These are phyloP conservation scores for Pedetes capensis DNA, from an alignment of 2,113 vertebrate genomes.

Conservation along the genomic window DNA sequence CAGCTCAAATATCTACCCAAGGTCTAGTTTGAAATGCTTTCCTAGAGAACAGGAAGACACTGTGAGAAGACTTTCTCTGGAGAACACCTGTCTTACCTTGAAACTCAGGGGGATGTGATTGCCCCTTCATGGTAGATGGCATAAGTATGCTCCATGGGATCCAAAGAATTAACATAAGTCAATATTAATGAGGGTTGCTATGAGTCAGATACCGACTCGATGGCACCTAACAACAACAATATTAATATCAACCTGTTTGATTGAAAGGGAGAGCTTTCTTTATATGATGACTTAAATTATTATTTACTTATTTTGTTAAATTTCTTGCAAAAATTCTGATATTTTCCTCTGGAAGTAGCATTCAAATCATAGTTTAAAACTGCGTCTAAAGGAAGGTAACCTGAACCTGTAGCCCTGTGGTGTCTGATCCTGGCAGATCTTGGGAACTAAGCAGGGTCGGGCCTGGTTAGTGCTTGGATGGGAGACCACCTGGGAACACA, in stretches of 20 bases:
- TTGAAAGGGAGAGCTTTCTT: neutral
- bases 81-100: neutral
- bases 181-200: too few relatives aligned
- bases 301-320: conserved; percentile 14
- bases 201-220: too few relatives aligned
- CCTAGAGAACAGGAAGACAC: neutral
- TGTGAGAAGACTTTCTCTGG: neutral
- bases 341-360: neutral
- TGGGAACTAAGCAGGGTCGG: too few relatives aligned
- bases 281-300: neutral
- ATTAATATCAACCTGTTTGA: neutral
- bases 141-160: too few relatives aligned
- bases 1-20: conserved; percentile 14
- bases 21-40: conserved; percentile 27
- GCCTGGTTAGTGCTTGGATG: too few relatives aligned
- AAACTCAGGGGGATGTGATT: neutral
- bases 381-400: neutral
- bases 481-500: too few relatives aligned
- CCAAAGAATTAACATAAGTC: neutral
- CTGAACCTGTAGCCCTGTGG: neutral
- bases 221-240: too few relatives aligned
- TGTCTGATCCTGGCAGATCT: too few relatives aligned
- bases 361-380: neutral
- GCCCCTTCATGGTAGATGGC: neutral
- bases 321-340: conserved; percentile 3